Base-by-base conservation (phyloP, 1,140 invertebrate genomes). In the Drosophila sp. region DNA sequence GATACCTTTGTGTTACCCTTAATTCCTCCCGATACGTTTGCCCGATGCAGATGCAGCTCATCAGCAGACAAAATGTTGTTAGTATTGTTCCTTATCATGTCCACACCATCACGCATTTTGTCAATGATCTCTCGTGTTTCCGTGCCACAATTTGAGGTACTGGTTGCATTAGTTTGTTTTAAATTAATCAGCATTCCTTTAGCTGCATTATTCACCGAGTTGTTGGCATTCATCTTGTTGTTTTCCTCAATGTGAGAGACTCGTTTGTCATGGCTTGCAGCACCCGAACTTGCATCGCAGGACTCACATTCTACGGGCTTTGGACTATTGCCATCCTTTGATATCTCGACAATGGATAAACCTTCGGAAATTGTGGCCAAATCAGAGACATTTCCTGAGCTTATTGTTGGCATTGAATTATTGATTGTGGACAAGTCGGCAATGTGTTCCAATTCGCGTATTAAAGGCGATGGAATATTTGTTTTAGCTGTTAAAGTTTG, bases 301-400 rank as follows among this genome's bases (percentile, higher is more conserved):
- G 71, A 13, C 6, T 67, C 75, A 6, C 50, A 34, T 14, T 34
- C 21, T 7, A 50, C 38, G 0, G 50, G 16, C 8, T 63, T 58
- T 0, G 27, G 67, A 34, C 62, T 59, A 43, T 56, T 67, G 48
- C 64, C 76, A 14, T 81, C 77, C 7, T 81, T 78, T 2, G 81
- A 69, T 25, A 90, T 75, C 51, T 94, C 94, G 25, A 95, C 94
- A 9, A 96, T 92, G 0, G 95, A 94, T 6, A 96, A 91, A 61
- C 95, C 96, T 92, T 97, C 96, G 8, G 97, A 96, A 84, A 97
- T 97, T 21, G 96, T 97, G 0, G 96, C 96, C 56, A 97, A 92
- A 93, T 97, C 96, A 87, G 93, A 92, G 50, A 92, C 72, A 59
- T 78, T 77, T 46, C 59, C 75, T 4, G 78, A 70, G 58, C 89